Evolutionary conservation across 2,113 vertebrate genomes (phyloP), one percentile per base, ranked within the genome.

Genomic region (Procavia capensis): DNA sequence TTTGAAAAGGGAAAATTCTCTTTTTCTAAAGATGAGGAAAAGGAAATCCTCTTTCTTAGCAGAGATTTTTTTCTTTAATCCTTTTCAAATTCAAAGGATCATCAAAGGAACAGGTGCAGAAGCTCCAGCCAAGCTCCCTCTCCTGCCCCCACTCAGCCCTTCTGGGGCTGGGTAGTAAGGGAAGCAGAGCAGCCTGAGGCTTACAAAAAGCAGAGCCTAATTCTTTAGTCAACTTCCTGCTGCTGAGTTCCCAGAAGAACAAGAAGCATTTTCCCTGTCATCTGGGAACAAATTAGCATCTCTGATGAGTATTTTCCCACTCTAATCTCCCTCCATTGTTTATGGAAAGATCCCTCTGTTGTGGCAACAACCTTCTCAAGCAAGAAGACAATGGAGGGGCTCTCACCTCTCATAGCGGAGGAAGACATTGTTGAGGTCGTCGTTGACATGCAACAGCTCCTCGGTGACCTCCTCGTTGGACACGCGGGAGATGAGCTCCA

Each of bases 341-440:
- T 84, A 85, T 29, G 45, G 54, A 83, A 86, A 94, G 82, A 80
- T 70, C n/a, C 72, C 78, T 79, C 66, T 70, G 29, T 72, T 83
- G 54, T n/a, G 87, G 86, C 83, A 74, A 70, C 39, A 81, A 25
- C 80, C 74, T 92, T 90, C 72, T 61, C 74, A 31, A 50, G 68
- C 39, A 66, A 19, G 9, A 19, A 36, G 10, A n/a, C 82, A 16
- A 75, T 68, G 75, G 31, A 64, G 82, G 76, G 6, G 64, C 76
- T 13, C 96, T 20, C 94, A 99, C 99, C 99, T 99, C 97, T 99
- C 99, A 0, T 99, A 99, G 96, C 99, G 97, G 66, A 99, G 98
- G 97, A 99, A 99, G 97, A 99, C 99, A 0, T 99, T 99, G 98
- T 99, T 99, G 98, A 99, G 99, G 98, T 99, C 99, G 4, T 99